These are phyloP conservation scores for Argyresthia albistria DNA, from an alignment of 2,888 invertebrate genomes.

Conservation along the genomic window DNA sequence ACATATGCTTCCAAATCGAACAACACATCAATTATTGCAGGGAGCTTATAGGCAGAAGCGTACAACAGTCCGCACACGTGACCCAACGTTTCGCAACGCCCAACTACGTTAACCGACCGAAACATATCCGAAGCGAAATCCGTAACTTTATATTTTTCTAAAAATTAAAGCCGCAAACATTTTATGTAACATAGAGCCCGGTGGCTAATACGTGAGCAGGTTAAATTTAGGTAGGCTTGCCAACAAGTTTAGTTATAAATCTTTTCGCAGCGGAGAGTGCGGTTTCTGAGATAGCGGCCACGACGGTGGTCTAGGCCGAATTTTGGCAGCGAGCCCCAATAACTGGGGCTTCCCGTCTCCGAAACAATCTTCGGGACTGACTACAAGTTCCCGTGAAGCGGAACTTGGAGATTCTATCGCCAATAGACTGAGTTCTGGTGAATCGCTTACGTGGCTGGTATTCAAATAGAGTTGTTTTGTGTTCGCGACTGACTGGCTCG, in stretches of 20 bases:
- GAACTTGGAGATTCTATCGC: slow-evolving; percentile 3
- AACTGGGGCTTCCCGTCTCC: slow-evolving; percentile 1
- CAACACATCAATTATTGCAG: too few species aligned
- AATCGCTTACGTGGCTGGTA: background rate
- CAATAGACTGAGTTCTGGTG: slow-evolving; percentile 4
- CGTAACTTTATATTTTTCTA: background rate
- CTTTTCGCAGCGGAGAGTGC: slow-evolving; percentile 21
- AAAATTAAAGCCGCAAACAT: slow-evolving; percentile 9
- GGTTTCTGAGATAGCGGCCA: slow-evolving; percentile 8
- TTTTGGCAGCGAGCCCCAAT: slow-evolving; percentile 7
- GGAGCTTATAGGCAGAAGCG: too few species aligned
- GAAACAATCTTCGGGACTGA: slow-evolving; percentile 7
- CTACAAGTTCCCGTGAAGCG: slow-evolving; percentile 1
- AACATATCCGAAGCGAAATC: too few species aligned
- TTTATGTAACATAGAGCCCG: slow-evolving; percentile 19
- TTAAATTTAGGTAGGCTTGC: slow-evolving; percentile 26
- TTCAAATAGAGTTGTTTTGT: slow-evolving; percentile 7
- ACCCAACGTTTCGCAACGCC: background rate
- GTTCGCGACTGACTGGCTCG: slow-evolving; percentile 9
- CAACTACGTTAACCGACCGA: background rate
- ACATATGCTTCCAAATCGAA: too few species aligned
- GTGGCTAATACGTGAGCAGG: slow-evolving; percentile 11
- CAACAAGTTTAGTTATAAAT: slow-evolving; percentile 43
- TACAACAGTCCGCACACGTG: too few species aligned
- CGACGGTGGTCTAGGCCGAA: slow-evolving; percentile 3